Evolutionary conservation across 1,140 invertebrate genomes (phyloP).

Genomic region (Leptinotarsa undecemlineata): DNA sequence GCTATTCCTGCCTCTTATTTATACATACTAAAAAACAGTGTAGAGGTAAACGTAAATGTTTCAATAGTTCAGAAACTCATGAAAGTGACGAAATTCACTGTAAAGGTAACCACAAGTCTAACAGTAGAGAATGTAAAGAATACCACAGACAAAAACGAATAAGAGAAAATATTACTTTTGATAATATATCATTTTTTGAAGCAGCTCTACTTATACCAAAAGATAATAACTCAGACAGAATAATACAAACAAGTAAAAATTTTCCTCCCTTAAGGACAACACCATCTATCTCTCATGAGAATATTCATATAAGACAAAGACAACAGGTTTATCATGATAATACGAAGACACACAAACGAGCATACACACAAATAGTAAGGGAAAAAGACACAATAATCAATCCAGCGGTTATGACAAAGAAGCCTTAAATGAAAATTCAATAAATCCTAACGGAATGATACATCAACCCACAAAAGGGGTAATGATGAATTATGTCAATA

Average conservation of each 20-base stretch:
- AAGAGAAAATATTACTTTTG: constrained; percentile 26
- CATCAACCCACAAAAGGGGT: not conserved
- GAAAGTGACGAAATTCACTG: constrained; percentile 17
- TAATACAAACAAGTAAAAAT: not conserved
- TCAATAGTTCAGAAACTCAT: constrained; percentile 17
- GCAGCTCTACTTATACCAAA: not conserved
- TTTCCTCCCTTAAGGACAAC: too few species aligned
- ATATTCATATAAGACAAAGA: not conserved
- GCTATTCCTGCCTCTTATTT: constrained; percentile 18
- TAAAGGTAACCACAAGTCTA: constrained; percentile 21
- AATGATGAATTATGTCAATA: not conserved
- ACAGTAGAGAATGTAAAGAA: constrained; percentile 27
- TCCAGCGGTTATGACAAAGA: not conserved
- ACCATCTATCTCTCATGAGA: not conserved
- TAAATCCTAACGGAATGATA: not conserved
- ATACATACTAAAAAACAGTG: constrained; percentile 30
- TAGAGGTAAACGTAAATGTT: constrained; percentile 24
- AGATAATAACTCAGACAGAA: not conserved
- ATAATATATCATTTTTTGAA: constrained; percentile 27
- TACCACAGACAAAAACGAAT: constrained; percentile 22
- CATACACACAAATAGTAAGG: not conserved
- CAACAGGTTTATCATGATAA: not conserved
- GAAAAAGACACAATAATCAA: not conserved
- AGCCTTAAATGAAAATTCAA: not conserved
- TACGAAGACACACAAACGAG: not conserved